Evolutionary conservation across 2,113 vertebrate species (phyloP).

Genomic region (Rousettus leschenaultii): DNA sequence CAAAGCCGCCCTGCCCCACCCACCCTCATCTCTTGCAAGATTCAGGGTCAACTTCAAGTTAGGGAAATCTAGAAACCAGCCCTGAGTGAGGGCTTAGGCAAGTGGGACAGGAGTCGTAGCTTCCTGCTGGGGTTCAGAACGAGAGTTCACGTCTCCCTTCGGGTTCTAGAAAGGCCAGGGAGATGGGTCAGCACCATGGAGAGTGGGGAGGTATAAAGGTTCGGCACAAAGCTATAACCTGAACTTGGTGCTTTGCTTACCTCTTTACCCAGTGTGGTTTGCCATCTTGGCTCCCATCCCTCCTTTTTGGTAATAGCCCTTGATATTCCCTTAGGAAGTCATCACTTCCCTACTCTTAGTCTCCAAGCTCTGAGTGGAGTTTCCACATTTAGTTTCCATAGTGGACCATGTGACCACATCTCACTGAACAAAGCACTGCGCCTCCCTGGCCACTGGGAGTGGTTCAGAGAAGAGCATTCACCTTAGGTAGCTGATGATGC

Average conservation of each 20-base stretch:
- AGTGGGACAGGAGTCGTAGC: not conserved
- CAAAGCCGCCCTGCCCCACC: not conserved
- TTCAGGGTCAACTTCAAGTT: not conserved
- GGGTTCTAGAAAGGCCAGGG: not conserved
- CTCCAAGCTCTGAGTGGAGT: not conserved
- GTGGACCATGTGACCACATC: not conserved
- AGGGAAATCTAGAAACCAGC: not conserved
- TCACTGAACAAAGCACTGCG: not conserved
- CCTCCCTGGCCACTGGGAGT: not conserved
- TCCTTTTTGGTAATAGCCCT: not conserved
- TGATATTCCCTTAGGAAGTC: not conserved
- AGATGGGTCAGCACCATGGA: too few species aligned
- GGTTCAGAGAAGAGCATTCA: not conserved
- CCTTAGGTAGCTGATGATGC: not conserved
- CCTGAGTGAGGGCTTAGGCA: not conserved
- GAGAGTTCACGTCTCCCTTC: not conserved
- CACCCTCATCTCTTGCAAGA: not conserved
- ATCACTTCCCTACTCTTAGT: not conserved
- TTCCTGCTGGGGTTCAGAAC: not conserved
- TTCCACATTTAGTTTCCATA: not conserved
- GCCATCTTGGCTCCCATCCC: not conserved
- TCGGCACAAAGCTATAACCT: not conserved
- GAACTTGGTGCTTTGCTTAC: not conserved
- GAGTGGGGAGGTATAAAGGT: not conserved
- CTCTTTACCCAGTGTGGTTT: not conserved